Conservation (phyloP, 2,797 vertebrate species). For the Oryzias sinensis region DNA sequence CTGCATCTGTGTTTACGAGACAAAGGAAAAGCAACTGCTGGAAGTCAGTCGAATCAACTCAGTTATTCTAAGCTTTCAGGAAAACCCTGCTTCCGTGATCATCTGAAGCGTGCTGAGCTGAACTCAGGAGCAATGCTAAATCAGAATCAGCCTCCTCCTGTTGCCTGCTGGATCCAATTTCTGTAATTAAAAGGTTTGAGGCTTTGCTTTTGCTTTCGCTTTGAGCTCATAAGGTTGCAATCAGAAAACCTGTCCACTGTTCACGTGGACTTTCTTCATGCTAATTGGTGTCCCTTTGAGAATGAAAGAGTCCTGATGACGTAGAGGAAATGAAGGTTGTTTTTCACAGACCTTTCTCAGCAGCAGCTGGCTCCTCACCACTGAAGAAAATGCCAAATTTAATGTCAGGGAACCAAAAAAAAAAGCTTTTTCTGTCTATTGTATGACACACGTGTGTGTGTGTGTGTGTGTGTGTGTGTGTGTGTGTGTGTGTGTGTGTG, state of each 20-base stretch:
- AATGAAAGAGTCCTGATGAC: constrained; percentile 69
- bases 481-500: background rate
- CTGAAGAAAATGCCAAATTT: constrained; percentile 41
- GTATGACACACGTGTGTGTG: background rate
- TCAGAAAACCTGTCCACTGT: constrained; percentile 63
- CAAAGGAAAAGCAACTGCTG: constrained; percentile 9
- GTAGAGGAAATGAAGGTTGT: constrained; percentile 44
- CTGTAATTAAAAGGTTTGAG: constrained; percentile 69
- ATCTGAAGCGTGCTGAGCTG: constrained; percentile 14
- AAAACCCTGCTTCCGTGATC: background rate
- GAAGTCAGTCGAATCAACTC: constrained; percentile 30
- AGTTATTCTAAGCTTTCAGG: constrained; percentile 15
- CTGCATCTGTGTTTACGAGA: constrained; percentile 25
- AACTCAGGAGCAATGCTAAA: constrained; percentile 26
- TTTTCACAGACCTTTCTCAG: constrained; percentile 40
- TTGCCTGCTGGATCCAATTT: constrained; percentile 61
- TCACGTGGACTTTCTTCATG: constrained; percentile 47
- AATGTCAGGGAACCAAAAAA: constrained; percentile 18
- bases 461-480: background rate
- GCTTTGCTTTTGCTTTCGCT: constrained; percentile 57
- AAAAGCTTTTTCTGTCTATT: constrained; percentile 5
- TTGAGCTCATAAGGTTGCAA: constrained; percentile 58
- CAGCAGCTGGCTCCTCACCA: constrained; percentile 39
- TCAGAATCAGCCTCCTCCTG: constrained; percentile 57
- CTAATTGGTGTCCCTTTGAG: constrained; percentile 71